A percentile compares a stretch with the other conserved stretches of the same genome.
phyloP scores from a whole-genome alignment of 2,797 vertebrate genomes.

The Antrozous pallidus region DNA sequence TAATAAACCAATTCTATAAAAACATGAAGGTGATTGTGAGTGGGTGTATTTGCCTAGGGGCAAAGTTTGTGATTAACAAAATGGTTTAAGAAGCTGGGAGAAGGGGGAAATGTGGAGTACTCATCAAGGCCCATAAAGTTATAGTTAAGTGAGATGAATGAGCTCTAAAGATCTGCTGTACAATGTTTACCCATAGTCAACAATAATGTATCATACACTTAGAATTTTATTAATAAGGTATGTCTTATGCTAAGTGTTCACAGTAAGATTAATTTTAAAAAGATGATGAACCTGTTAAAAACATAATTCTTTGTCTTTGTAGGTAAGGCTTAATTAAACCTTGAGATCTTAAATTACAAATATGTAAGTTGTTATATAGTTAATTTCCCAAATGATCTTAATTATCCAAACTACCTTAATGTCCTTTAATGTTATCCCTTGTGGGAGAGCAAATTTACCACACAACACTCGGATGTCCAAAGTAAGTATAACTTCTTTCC shows the following conservation, averaged over 20 bases:
- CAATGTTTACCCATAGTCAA: not conserved
- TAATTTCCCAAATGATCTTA: not conserved
- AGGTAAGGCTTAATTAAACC: not conserved
- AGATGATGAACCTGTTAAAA: not conserved
- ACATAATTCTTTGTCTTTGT: not conserved
- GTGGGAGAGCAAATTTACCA: not conserved
- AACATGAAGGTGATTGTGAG: not conserved
- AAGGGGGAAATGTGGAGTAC: not conserved
- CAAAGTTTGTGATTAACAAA: not conserved
- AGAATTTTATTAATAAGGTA: not conserved
- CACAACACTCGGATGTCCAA: not conserved
- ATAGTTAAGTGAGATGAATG: not conserved
- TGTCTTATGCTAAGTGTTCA: not conserved
- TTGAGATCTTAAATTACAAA: not conserved
- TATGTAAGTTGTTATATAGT: not conserved
- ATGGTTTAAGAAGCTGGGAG: not conserved
- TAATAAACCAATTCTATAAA: not conserved
- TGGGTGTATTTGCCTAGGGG: not conserved
- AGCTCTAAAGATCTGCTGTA: not conserved
- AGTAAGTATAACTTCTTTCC: not conserved
- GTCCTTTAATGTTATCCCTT: not conserved
- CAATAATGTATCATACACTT: not conserved
- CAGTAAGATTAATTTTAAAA: not conserved
- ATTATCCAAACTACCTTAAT: not conserved
- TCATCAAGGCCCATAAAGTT: not conserved